Percentiles rank a stretch among this genome's conserved stretches.
These are phyloP conservation scores for Polia nebulosa DNA, from an alignment of 2,888 invertebrate genomes.

Conservation along the genomic window DNA sequence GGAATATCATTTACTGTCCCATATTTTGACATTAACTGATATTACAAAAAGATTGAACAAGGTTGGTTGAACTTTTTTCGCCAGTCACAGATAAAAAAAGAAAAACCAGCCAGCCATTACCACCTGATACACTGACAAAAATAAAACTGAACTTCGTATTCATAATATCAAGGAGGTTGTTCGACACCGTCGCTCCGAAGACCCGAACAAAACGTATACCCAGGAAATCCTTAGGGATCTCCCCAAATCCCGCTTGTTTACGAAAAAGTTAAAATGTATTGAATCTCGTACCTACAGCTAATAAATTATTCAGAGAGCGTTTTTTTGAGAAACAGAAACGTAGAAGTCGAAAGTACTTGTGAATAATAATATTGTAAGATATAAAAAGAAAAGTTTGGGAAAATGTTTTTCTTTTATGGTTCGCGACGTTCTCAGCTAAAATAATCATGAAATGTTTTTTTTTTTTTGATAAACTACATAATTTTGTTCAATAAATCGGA, in stretches of 20 bases:
- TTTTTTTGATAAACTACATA: not conserved
- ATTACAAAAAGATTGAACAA: constrained; percentile 13
- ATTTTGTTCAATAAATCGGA: not conserved
- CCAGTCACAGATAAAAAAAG: not conserved
- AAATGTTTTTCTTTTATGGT: constrained; percentile 3
- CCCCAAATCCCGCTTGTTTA: constrained; percentile 54
- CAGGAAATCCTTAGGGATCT: constrained; percentile 48
- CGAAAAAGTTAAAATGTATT: constrained; percentile 64
- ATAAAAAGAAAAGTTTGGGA: not conserved
- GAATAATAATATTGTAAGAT: constrained; percentile 36
- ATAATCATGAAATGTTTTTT: not conserved
- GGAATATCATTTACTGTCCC: constrained; percentile 52
- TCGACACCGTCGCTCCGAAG: not conserved
- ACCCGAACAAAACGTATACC: constrained; percentile 17
- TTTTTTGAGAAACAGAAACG: constrained; percentile 40
- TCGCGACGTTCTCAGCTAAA: not conserved
- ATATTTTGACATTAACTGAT: constrained; percentile 59
- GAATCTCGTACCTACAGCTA: constrained; percentile 37
- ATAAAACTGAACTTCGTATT: constrained; percentile 6
- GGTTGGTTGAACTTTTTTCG: not conserved
- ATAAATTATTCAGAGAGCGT: constrained; percentile 52
- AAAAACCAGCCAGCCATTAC: too few species aligned
- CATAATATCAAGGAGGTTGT: not conserved
- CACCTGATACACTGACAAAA: not conserved
- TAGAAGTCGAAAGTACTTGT: constrained; percentile 23